Evolutionary conservation across 2,797 vertebrate genomes (phyloP).

Genomic region (Pseudochirops corinnae): DNA sequence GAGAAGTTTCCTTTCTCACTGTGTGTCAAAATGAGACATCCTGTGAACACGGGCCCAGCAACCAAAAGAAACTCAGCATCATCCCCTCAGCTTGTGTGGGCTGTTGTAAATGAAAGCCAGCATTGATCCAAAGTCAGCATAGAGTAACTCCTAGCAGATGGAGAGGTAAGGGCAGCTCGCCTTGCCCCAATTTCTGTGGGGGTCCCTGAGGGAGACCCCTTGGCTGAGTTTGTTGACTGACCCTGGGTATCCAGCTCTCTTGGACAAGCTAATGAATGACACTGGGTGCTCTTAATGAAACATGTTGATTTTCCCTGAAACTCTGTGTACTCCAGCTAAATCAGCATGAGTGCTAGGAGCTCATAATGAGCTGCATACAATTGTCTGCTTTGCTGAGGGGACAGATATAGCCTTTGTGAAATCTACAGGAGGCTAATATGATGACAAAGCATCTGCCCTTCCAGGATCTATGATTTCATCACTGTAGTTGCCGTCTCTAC

Average conservation of each 20-base stretch:
- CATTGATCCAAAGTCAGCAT: neutral
- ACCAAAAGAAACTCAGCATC: neutral
- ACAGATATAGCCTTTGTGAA: neutral
- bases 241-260: neutral
- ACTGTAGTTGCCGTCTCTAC: neutral
- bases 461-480: neutral
- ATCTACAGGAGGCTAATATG: too few relatives aligned
- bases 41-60: neutral
- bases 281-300: neutral
- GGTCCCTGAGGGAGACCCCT: neutral
- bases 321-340: too few relatives aligned
- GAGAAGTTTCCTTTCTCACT: neutral
- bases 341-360: neutral
- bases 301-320: too few relatives aligned
- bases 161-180: neutral
- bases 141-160: neutral
- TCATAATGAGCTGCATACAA: too few relatives aligned
- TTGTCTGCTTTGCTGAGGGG: neutral
- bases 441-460: neutral
- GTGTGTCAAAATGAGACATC: neutral
- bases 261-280: neutral
- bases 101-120: neutral
- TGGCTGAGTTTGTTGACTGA: neutral
- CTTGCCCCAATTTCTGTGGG: neutral
- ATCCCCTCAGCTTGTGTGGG: neutral